These are phyloP conservation scores for Odontomachus brunneus DNA, from an alignment of 1,140 invertebrate species.

Conservation along the genomic window DNA sequence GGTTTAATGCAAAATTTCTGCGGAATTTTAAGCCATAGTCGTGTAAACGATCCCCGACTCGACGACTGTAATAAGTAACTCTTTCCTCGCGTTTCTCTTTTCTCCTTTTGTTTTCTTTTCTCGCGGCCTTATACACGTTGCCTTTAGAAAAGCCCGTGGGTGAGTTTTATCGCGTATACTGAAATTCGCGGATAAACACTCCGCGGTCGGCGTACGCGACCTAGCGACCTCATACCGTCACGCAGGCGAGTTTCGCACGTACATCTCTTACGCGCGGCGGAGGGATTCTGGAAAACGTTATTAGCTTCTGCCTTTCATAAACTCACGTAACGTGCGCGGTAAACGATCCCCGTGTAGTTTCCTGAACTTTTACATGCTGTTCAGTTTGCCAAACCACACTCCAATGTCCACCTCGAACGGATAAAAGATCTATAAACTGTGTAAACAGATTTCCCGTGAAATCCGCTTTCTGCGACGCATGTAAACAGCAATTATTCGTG, in stretches of 20 bases:
- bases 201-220: too few species aligned
- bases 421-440: slow-evolving; percentile 22
- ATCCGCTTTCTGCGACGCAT: slow-evolving; percentile 23
- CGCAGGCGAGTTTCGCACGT: background rate
- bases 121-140: too few species aligned
- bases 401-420: too few species aligned
- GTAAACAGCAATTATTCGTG: slow-evolving; percentile 20
- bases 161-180: too few species aligned
- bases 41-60: background rate
- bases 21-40: slow-evolving; percentile 1
- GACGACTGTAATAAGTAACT: too few species aligned
- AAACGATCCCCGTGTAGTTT: background rate
- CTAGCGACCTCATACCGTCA: too few species aligned
- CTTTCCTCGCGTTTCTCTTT: too few species aligned
- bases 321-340: background rate
- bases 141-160: too few species aligned
- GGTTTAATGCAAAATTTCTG: background rate
- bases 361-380: background rate
- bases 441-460: slow-evolving; percentile 1
- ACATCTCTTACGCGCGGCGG: background rate
- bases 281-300: slow-evolving; percentile 22
- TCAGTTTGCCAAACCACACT: background rate
- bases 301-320: slow-evolving; percentile 26
- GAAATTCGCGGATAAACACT: too few species aligned
- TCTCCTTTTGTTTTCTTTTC: too few species aligned